Evolutionary conservation across 2,888 invertebrate genomes (phyloP), one percentile per base, ranked within the genome.

Genomic region (Acrobasis consociella): DNA sequence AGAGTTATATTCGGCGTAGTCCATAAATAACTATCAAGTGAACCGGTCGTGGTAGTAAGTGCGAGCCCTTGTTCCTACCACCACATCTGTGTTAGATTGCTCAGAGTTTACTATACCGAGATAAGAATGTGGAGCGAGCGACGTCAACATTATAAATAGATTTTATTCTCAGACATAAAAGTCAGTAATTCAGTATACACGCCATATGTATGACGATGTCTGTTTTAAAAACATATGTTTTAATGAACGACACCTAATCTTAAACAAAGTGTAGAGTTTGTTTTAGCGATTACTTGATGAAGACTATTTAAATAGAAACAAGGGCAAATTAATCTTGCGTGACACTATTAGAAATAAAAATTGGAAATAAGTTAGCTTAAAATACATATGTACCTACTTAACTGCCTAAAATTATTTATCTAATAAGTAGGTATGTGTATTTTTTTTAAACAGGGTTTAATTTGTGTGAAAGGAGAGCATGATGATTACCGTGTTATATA

Each of bases 71-170:
- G 72, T 72, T 74, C 68, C 65, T 65, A 62, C 64, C 38, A 69
- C 70, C 72, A 68, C 83, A 86, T 87, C 82, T 88, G 83, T 73
- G 74, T 77, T 74, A 81, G 84, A 83, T 83, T 78, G 79, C 77
- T 76, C 73, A 75, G 75, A 75, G 76, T 77, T 76, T 67, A 65
- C 59, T 72, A 77, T 82, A 78, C 76, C 65, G 80, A 87, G 91
- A 91, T 91, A 91, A 91, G 88, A 87, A 90, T 91, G 85, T 89
- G 74, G 88, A 84, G 77, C 88, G 83, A 67, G 66, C 80, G 77
- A 78, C 89, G 88, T 91, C 90, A 89, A 85, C 87, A 78, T 85
- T 91, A 91, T 88, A 89, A 91, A 91, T 91, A 91, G 91, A 86
- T 79, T 86, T 86, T 84, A 89, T 88, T 87, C 87, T 85, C 82